These are phyloP conservation scores for Chaetodon trifascialis DNA, from an alignment of 2,113 vertebrate species.

Conservation along the genomic window DNA sequence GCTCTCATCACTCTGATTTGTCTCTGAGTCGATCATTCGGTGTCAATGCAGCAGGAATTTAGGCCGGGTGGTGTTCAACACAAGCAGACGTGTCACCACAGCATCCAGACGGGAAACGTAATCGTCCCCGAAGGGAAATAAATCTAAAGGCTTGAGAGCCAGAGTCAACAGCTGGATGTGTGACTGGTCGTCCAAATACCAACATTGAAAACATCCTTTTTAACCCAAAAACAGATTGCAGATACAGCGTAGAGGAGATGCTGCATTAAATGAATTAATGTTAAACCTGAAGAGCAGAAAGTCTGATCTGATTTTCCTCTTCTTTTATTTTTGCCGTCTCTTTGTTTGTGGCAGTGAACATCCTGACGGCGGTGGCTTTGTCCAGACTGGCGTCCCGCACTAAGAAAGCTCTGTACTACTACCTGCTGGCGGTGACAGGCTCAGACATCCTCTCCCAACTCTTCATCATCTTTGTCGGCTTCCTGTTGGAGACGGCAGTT, in stretches of 20 bases:
- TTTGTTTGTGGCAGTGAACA: slow-evolving; percentile 84
- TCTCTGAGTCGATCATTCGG: neutral
- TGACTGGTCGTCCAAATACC: neutral
- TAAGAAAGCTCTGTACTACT: slow-evolving; percentile 91
- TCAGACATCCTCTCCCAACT: slow-evolving; percentile 92
- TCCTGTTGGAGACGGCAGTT: slow-evolving; percentile 92
- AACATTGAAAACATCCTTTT: slow-evolving; percentile 15
- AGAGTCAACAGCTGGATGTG: slow-evolving; percentile 12
- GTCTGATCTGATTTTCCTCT: neutral
- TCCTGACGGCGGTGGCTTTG: slow-evolving; percentile 88
- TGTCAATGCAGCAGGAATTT: slow-evolving; percentile 39
- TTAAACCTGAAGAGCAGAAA: neutral
- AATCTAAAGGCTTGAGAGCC: neutral
- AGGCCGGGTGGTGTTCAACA: neutral
- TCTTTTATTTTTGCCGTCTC: neutral
- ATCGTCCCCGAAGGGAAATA: slow-evolving; percentile 29
- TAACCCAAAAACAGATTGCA: neutral
- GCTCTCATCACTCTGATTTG: neutral
- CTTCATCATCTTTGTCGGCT: slow-evolving; percentile 94
- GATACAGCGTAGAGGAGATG: neutral
- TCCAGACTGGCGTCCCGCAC: slow-evolving; percentile 88
- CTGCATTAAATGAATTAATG: slow-evolving; percentile 4
- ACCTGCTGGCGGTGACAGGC: slow-evolving; percentile 91
- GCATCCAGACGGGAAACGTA: neutral
- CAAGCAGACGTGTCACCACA: neutral